Base-by-base conservation (phyloP, 2,888 invertebrate species). In the Acanthococcus lagerstroemiae region DNA sequence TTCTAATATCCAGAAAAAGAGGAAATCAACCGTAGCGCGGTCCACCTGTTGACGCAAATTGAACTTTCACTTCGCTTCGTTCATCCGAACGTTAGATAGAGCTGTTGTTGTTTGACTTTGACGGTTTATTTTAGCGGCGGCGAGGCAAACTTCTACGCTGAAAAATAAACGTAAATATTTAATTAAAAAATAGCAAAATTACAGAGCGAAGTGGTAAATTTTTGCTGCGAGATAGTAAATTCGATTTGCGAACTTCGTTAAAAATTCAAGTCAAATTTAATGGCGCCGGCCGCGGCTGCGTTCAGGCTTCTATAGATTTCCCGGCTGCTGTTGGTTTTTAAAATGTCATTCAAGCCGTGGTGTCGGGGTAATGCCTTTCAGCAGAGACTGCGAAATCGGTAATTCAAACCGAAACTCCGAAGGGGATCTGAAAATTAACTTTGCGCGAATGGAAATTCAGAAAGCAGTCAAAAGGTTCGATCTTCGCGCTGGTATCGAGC, bases 21-120 rank as follows among this genome's bases (percentile, higher is more conserved):
- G n/a, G 21, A 48, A 48, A 52, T 52, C 15, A 52, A 22, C 21
- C 15, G 22, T 21, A 52, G 52, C 22, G 52, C 24, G 52, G 4
- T 52, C 52, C 52, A 52, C 52, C 52, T 52, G 52, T 52, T 52
- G 22, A 52, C 22, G 52, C 24, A 22, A 24, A 52, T 24, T 37
- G n/a, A 37, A 37, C n/a, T 37, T 37, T 37, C n/a, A 37, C 37
- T 52, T 6, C 52, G 22, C 5, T 52, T 52, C 22, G 22, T 52
- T 52, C 22, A 15, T 21, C 15, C 15, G 21, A 52, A 22, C 22
- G 52, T 22, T 21, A 30, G n/a, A 37, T 37, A 37, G 37, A 15
- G 37, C n/a, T 37, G 37, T 37, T 37, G 12, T n/a, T 37, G 37
- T 37, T 37, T 3, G 37, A 37, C 37, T 37, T 37, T 37, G 37